These are phyloP conservation scores for Tipula confusa DNA, from an alignment of 2,888 invertebrate genomes.

Conservation along the genomic window DNA sequence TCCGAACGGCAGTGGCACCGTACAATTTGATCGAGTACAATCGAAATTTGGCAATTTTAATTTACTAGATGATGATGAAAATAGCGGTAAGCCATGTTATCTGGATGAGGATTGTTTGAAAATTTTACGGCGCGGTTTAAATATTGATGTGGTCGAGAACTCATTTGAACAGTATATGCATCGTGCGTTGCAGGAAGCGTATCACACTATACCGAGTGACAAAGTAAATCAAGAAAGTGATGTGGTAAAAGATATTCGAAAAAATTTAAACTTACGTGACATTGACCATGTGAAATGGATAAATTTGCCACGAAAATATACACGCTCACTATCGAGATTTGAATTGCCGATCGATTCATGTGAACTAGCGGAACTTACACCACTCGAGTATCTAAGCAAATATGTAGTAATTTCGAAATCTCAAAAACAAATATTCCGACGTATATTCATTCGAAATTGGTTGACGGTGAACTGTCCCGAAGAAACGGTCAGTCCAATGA, in stretches of 20 bases:
- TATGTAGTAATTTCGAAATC: constrained; percentile 60
- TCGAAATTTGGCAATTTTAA: constrained; percentile 41
- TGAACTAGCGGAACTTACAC: constrained; percentile 57
- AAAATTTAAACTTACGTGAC: constrained; percentile 52
- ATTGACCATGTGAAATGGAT: constrained; percentile 58
- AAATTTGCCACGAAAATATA: constrained; percentile 69
- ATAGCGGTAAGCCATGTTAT: constrained; percentile 41
- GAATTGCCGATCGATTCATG: constrained; percentile 66
- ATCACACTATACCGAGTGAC: constrained; percentile 42
- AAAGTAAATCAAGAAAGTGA: constrained; percentile 34
- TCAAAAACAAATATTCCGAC: constrained; percentile 53
- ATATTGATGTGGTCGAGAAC: constrained; percentile 47
- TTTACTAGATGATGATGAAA: neutral
- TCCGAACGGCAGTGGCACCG: constrained; percentile 48
- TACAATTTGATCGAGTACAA: constrained; percentile 43
- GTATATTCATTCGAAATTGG: neutral
- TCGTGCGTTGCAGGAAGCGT: constrained; percentile 45
- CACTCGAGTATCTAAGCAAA: constrained; percentile 66
- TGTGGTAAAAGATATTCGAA: constrained; percentile 33
- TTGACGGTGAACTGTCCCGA: neutral
- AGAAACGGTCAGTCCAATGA: neutral
- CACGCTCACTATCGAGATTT: constrained; percentile 68
- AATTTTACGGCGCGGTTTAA: constrained; percentile 45
- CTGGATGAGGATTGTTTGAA: constrained; percentile 47
- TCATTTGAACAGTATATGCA: constrained; percentile 47